phyloP scores from a whole-genome alignment of 2,113 vertebrate genomes.

The Megaceryle maxima region DNA sequence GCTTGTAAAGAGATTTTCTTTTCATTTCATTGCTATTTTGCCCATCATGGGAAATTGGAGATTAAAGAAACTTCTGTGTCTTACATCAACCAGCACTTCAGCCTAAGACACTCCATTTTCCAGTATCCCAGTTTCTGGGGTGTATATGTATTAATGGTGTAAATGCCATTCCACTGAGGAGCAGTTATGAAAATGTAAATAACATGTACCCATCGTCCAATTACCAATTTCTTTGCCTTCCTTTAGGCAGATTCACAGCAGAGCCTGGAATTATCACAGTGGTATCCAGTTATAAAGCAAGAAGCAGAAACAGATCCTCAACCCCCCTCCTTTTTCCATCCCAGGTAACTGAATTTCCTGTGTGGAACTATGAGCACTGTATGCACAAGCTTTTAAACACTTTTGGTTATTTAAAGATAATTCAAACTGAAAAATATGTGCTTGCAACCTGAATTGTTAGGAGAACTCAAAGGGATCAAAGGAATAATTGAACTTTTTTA shows the following conservation, averaged over 20 bases:
- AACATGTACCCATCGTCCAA: not conserved
- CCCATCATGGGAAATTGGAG: not conserved
- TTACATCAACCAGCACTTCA: not conserved
- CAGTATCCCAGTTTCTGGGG: not conserved
- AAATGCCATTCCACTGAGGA: not conserved
- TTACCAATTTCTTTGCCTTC: not conserved
- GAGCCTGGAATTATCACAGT: constrained; percentile 81
- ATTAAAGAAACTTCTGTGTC: not conserved
- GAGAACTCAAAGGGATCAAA: not conserved
- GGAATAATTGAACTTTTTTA: not conserved
- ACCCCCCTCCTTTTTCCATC: constrained; percentile 84
- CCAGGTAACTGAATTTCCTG: constrained; percentile 80
- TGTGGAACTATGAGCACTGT: not conserved
- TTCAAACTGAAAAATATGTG: not conserved
- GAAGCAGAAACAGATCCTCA: constrained; percentile 85
- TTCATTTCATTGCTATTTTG: not conserved
- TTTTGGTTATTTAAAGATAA: not conserved
- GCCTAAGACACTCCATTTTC: not conserved
- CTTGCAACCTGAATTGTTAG: not conserved
- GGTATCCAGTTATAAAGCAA: constrained; percentile 96
- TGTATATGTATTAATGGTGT: not conserved
- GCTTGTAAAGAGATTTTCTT: not conserved
- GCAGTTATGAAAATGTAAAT: not conserved
- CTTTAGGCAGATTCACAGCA: constrained; percentile 82
- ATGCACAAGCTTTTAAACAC: not conserved